Percentiles rank a stretch among this genome's conserved stretches.
phyloP scores from a whole-genome alignment of 2,888 invertebrate genomes.

The Hemithea aestivaria region DNA sequence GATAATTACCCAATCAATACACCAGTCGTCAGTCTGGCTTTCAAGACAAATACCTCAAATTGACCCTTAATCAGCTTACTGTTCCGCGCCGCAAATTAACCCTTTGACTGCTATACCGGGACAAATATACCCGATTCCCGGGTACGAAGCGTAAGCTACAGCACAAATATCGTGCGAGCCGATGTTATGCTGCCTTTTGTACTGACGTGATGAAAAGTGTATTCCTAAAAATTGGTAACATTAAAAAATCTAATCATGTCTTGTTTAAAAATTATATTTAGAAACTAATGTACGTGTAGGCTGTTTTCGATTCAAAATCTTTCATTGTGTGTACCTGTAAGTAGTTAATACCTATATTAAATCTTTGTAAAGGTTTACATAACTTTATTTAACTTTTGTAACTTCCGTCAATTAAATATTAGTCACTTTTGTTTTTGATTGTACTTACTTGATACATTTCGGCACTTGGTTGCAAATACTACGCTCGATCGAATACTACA shows the following conservation, averaged over 20 bases:
- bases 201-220: constrained; percentile 30
- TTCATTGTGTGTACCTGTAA: too few relatives aligned
- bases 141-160: constrained; percentile 50
- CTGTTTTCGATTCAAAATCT: too few relatives aligned
- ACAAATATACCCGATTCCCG: constrained; percentile 53
- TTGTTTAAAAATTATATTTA: too few relatives aligned
- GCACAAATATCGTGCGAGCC: constrained; percentile 68
- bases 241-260: too few relatives aligned
- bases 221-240: neutral
- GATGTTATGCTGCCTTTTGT: constrained; percentile 62
- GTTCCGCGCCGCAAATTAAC: constrained; percentile 45
- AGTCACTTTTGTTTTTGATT: constrained; percentile 29
- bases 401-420: too few relatives aligned
- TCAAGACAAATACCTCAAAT: constrained; percentile 46
- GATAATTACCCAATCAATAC: constrained; percentile 1
- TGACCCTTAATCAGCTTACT: constrained; percentile 57
- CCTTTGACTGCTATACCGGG: constrained; percentile 48
- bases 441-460: constrained; percentile 43
- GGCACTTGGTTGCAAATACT: constrained; percentile 50
- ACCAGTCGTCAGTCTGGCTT: constrained; percentile 6
- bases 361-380: too few relatives aligned
- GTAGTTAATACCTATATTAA: too few relatives aligned
- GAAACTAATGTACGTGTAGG: too few relatives aligned
- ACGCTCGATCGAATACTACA: constrained; percentile 60
- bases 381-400: too few relatives aligned